Conservation (phyloP, 2,113 vertebrate genomes). For the Callithrix jacchus region DNA sequence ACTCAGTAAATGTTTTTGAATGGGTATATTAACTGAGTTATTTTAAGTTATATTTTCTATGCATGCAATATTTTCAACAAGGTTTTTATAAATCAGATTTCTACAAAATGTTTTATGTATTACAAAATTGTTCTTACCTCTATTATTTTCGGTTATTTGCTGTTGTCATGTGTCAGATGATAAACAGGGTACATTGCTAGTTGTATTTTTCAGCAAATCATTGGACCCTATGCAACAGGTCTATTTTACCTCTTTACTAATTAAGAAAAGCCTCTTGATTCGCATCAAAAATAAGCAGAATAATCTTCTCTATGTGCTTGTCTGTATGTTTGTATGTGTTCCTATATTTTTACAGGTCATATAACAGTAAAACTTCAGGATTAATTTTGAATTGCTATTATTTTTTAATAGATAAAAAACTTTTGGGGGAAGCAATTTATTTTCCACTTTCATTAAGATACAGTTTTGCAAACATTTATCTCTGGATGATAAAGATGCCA, state of each 20-base stretch:
- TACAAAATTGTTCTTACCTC: neutral
- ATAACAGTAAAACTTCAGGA: neutral
- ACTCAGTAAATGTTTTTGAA: conserved; percentile 10
- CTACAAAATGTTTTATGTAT: neutral
- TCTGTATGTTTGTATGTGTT: neutral
- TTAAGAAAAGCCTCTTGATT: neutral
- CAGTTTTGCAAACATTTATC: conserved; percentile 38
- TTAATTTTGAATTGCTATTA: conserved; percentile 26
- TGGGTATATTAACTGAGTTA: neutral
- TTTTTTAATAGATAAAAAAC: neutral
- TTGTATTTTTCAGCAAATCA: neutral
- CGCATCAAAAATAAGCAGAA: conserved; percentile 60
- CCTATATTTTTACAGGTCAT: neutral
- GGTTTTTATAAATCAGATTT: conserved; percentile 3
- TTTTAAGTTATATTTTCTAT: neutral
- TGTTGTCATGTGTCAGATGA: neutral
- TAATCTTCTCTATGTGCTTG: neutral
- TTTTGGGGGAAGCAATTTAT: neutral
- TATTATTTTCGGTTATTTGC: neutral
- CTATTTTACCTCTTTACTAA: neutral
- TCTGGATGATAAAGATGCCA: neutral
- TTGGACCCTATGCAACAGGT: neutral
- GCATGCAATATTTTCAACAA: neutral
- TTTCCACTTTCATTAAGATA: neutral
- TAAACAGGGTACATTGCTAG: neutral